A percentile compares a stretch with the other conserved stretches of the same genome.
phyloP scores from a whole-genome alignment of 2,888 invertebrate species.

The Phrixothrix hirtus region DNA sequence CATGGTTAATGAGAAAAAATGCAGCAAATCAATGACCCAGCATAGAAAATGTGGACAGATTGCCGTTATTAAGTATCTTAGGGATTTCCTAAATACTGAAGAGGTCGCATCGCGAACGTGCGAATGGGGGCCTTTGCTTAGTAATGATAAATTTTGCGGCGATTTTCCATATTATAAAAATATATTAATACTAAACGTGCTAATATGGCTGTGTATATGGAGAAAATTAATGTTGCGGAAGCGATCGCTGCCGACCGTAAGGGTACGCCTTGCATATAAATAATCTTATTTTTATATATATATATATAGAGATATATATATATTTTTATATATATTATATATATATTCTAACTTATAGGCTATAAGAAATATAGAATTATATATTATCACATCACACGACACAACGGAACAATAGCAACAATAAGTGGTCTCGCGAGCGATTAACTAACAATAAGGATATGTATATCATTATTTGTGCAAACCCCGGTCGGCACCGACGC shows the following conservation, averaged over 20 bases:
- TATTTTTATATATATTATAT: no score
- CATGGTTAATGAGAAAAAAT: conserved; percentile 36
- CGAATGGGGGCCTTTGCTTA: conserved; percentile 49
- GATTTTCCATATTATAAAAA: conserved; percentile 18
- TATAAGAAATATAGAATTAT: conserved; percentile 55
- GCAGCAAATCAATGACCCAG: conserved; percentile 33
- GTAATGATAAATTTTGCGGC: conserved; percentile 32
- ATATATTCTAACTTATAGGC: conserved; percentile 53
- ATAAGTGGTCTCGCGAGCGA: conserved; percentile 48
- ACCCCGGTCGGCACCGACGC: conserved; percentile 40
- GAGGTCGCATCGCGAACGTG: conserved; percentile 48
- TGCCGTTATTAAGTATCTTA: conserved; percentile 23
- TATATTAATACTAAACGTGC: conserved; percentile 10
- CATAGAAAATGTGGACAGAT: conserved; percentile 41
- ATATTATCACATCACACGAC: conserved; percentile 56
- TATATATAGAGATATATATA: no score
- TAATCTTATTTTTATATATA: conserved; percentile 42
- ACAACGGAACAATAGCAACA: conserved; percentile 59
- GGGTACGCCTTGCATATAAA: conserved; percentile 34
- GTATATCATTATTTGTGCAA: conserved; percentile 53
- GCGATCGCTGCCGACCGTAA: conserved; percentile 31
- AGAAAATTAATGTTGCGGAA: conserved; percentile 26
- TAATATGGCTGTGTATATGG: conserved; percentile 32
- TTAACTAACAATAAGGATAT: conserved; percentile 59
- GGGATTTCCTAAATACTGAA: conserved; percentile 41